Conservation (phyloP, 2,797 vertebrate species). For the Tamandua tetradactyla region DNA sequence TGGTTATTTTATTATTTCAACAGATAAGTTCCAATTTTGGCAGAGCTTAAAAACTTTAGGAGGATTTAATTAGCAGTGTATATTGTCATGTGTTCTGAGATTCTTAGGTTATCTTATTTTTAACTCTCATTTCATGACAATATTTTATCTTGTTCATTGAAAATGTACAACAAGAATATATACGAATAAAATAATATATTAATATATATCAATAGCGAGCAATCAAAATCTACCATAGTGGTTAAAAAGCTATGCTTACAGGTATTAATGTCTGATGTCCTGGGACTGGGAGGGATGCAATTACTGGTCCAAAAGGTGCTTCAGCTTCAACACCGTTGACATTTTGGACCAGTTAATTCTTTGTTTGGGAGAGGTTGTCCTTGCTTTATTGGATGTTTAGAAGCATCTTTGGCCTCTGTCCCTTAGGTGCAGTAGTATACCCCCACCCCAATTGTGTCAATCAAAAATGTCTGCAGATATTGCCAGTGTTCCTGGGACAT, state of each 20-base stretch:
- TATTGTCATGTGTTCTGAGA: background rate
- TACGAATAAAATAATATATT: background rate
- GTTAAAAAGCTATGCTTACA: background rate
- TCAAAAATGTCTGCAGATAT: background rate
- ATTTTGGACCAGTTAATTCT: background rate
- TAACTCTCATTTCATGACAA: background rate
- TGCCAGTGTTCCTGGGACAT: background rate
- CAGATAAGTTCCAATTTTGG: background rate
- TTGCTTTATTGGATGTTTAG: fast-evolving
- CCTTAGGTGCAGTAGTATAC: background rate
- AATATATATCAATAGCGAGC: background rate
- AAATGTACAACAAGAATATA: background rate
- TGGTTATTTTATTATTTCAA: background rate
- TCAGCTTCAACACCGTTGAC: fast-evolving
- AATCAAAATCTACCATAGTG: background rate
- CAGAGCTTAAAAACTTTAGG: background rate
- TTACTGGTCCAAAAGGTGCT: background rate
- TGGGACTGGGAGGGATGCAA: fast-evolving
- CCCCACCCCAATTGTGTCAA: background rate
- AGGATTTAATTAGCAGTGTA: background rate
- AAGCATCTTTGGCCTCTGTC: background rate
- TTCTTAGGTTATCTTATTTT: background rate
- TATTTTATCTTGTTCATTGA: background rate
- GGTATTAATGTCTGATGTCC: background rate
- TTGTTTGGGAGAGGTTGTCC: background rate